Evolutionary conservation across 2,113 vertebrate genomes (phyloP).

Genomic region (Macroglossus sobrinus): DNA sequence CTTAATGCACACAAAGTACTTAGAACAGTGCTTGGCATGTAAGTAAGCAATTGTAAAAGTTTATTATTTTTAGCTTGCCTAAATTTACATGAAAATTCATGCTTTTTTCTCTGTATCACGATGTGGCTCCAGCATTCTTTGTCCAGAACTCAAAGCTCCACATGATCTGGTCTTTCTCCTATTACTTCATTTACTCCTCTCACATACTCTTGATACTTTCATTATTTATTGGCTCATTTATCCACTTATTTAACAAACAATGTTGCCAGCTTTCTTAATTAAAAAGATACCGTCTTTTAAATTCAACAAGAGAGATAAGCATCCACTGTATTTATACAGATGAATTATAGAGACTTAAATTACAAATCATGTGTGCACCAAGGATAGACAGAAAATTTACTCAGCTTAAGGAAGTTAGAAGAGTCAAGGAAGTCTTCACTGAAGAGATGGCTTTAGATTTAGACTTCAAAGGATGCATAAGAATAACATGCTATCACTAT

Average conservation of each 20-base stretch:
- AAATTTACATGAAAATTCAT: background rate
- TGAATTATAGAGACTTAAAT: background rate
- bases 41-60: background rate
- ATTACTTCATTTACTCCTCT: background rate
- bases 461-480: background rate
- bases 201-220: background rate
- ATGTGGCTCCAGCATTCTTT: background rate
- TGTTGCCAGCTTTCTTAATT: background rate
- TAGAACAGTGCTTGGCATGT: background rate
- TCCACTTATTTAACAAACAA: background rate
- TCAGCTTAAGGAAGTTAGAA: background rate
- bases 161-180: background rate
- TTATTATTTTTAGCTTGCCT: background rate
- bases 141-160: background rate
- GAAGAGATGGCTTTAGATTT: background rate
- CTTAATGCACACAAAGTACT: background rate
- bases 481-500: background rate
- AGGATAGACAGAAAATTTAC: background rate
- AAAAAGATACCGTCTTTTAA: background rate
- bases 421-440: background rate
- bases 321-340: background rate
- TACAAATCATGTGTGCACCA: background rate
- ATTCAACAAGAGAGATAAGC: background rate
- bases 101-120: background rate
- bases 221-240: background rate